Conservation (phyloP, 2,113 vertebrate species). For the Notothenia rossii region DNA sequence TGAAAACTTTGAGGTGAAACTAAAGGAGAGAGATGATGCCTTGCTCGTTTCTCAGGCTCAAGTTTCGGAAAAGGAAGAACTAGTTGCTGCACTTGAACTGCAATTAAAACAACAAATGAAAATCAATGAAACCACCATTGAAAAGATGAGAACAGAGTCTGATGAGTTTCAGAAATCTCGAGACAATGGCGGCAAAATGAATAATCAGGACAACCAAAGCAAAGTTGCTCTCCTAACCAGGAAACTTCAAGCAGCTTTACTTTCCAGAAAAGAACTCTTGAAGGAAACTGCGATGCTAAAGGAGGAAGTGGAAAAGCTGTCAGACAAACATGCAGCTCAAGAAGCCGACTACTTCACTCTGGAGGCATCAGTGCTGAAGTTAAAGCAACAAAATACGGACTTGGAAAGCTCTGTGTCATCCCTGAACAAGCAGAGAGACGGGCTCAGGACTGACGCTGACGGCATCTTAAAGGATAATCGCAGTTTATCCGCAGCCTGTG, state of each 20-base stretch:
- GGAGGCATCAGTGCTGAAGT: conserved; percentile 65
- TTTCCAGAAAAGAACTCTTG: conserved; percentile 88
- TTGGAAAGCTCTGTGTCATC: conserved; percentile 55
- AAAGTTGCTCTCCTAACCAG: conserved; percentile 82
- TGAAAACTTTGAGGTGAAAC: conserved; percentile 46
- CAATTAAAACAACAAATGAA: conserved; percentile 77
- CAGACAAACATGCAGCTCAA: conserved; percentile 74
- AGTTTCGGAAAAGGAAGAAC: conserved; percentile 68
- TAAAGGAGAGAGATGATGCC: conserved; percentile 49
- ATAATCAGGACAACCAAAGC: conserved; percentile 66
- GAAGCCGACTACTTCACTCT: conserved; percentile 65
- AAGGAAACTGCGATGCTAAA: conserved; percentile 85
- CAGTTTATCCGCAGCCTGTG: conserved; percentile 87
- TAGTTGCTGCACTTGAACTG: conserved; percentile 70
- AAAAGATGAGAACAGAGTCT: conserved; percentile 59
- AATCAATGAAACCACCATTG: conserved; percentile 55
- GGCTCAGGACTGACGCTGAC: conserved; percentile 76
- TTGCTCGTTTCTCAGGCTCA: conserved; percentile 41
- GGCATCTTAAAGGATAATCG: conserved; percentile 84
- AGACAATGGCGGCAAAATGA: conserved; percentile 40
- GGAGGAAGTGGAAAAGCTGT: conserved; percentile 77
- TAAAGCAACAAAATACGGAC: conserved; percentile 72
- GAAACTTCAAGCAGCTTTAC: conserved; percentile 89
- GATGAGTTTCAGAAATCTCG: conserved; percentile 73
- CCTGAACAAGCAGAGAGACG: conserved; percentile 71